These are phyloP conservation scores for Barypeithes pellucidus DNA, from an alignment of 2,888 invertebrate genomes.

Conservation along the genomic window DNA sequence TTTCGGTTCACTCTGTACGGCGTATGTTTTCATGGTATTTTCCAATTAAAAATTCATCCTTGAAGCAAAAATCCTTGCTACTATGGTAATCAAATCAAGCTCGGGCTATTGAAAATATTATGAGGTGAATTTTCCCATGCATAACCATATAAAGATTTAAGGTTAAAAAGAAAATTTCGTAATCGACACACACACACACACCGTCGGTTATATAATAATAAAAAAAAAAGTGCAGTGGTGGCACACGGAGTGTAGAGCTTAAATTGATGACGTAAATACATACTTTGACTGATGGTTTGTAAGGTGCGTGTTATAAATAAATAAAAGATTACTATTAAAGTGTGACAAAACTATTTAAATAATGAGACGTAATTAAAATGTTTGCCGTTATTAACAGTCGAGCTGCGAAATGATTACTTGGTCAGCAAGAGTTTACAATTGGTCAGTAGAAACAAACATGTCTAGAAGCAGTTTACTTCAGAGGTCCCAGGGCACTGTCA, in stretches of 20 bases:
- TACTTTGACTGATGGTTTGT: no score
- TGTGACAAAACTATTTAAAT: no score
- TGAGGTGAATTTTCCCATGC: constrained; percentile 22
- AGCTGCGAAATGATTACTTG: no score
- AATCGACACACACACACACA: background rate
- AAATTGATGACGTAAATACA: no score
- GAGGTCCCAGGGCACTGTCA: no score
- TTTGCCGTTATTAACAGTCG: no score
- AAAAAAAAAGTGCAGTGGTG: background rate
- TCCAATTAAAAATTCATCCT: constrained; percentile 23
- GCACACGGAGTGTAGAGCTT: background rate
- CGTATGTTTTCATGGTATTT: constrained; percentile 13
- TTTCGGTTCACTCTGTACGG: constrained; percentile 4
- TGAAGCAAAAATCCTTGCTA: constrained; percentile 32
- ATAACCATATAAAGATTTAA: constrained; percentile 13
- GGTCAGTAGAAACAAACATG: no score
- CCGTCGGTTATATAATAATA: background rate
- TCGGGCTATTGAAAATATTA: constrained; percentile 15
- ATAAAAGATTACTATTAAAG: no score
- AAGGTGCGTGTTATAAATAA: no score
- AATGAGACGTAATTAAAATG: no score
- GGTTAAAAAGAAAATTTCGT: constrained; percentile 7
- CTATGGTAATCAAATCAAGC: constrained; percentile 17
- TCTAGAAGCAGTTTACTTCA: no score
- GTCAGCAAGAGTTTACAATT: no score